These are phyloP conservation scores for Drosophila putrida DNA, from an alignment of 2,888 invertebrate species.

Conservation along the genomic window DNA sequence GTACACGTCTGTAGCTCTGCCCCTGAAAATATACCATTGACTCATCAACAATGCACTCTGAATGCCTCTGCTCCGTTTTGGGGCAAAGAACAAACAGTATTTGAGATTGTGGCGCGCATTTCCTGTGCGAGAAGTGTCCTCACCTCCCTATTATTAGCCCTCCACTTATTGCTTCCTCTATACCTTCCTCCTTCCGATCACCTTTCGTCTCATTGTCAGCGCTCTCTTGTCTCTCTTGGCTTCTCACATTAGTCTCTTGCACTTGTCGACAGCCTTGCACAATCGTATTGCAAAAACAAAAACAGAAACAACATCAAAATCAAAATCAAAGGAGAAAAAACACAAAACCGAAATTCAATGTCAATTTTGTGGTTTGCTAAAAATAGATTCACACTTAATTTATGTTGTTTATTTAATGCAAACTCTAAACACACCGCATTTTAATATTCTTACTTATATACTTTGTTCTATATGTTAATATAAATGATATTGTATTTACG, in stretches of 20 bases:
- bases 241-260: conserved; percentile 56
- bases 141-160: not conserved
- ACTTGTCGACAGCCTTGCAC: conserved; percentile 64
- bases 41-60: conserved; percentile 50
- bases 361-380: conserved; percentile 67
- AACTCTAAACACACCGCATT: conserved; percentile 27
- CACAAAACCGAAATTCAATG: conserved; percentile 66
- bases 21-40: conserved; percentile 64
- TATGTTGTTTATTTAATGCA: conserved; percentile 69
- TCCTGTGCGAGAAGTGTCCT: conserved; percentile 46
- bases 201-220: conserved; percentile 31
- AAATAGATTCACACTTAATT: conserved; percentile 68
- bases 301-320: conserved; percentile 16
- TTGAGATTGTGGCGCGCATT: conserved; percentile 58
- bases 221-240: conserved; percentile 42
- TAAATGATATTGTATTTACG: conserved; percentile 14
- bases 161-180: not conserved
- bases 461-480: conserved; percentile 20
- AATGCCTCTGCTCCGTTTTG: conserved; percentile 30
- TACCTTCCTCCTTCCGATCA: conserved; percentile 12
- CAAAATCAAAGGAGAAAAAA: conserved; percentile 12
- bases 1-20: conserved; percentile 22
- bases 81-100: conserved; percentile 58
- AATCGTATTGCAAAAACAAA: conserved; percentile 44
- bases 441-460: conserved; percentile 2